Conservation (phyloP, 2,888 invertebrate genomes). For the Leptopilina syphax region DNA sequence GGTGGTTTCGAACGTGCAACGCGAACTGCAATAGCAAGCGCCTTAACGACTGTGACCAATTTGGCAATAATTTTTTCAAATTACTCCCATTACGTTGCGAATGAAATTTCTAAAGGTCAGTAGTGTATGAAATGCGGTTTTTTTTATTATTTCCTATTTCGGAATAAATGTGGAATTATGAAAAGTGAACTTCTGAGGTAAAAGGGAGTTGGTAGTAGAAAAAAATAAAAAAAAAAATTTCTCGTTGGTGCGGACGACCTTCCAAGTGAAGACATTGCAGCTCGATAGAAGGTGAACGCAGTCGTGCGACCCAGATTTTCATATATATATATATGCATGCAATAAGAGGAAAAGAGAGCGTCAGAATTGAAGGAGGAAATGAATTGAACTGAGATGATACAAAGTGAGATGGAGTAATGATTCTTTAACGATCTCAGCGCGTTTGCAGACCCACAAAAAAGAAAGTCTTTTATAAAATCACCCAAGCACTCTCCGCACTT, state of each 20-base stretch:
- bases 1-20: no score
- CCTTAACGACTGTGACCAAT: no score
- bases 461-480: conserved; percentile 18
- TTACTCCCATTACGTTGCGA: no score
- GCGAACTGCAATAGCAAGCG: no score
- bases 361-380: conserved; percentile 47
- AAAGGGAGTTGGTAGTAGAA: background rate
- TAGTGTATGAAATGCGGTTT: background rate
- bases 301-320: conserved; percentile 73
- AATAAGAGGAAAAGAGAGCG: conserved; percentile 47
- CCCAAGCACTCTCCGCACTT: conserved; percentile 21
- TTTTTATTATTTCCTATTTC: no score
- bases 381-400: conserved; percentile 54
- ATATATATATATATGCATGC: conserved; percentile 44
- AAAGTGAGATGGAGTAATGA: conserved; percentile 45
- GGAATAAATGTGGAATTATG: background rate
- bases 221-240: background rate
- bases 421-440: conserved; percentile 3
- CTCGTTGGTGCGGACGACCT: conserved; percentile 61
- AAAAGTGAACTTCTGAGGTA: background rate
- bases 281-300: conserved; percentile 70
- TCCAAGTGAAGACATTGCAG: conserved; percentile 71
- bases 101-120: no score
- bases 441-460: background rate
- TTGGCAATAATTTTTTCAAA: no score